Evolutionary conservation across 2,797 vertebrate genomes (phyloP), one percentile per base, ranked within the genome.

Genomic region (Helarctos malayanus): DNA sequence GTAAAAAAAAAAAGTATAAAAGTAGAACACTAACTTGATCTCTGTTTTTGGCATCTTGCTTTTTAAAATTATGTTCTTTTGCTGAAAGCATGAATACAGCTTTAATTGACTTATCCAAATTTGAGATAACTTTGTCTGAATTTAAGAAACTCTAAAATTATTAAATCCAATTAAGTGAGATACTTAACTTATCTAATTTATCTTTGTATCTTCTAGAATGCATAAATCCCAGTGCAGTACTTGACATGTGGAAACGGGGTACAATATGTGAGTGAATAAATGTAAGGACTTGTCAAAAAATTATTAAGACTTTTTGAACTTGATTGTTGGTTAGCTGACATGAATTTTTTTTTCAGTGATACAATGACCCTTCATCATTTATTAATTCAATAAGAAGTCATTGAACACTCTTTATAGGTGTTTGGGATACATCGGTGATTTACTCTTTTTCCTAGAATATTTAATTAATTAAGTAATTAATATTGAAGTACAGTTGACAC

Each of bases 31-130:
- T 79, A 84, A 91, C 47, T 82, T 73, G 29, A 45, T 81, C 59
- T 92, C 16, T 94, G 41, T 90, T 90, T 97, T 54, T 78, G 65
- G 81, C 59, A 93, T 81, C 54, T 89, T 65, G n/a, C 12, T 89
- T 95, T 91, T 86, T 23, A 61, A 92, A 95, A 90, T 92, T 78
- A 81, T 68, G 47, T 86, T 95, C 57, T 85, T 87, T 90, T 97
- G 87, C 73, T 88, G 45, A 32, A 93, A 87, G 63, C 84, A 89
- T 47, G 7, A 89, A 82, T 91, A 68, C 0, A 90, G 25, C 12
- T 96, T 96, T 90, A 78, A 61, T 47, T 93, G 9, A 78, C 61
- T 91, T 91, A 65, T 45, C 14, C 76, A 90, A 96, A 83, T 47
- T 81, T 95, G 27, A 59, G 41, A 81, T 89, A 65, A 86, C n/a